Evolutionary conservation across 2,888 invertebrate species (phyloP), one percentile per base, ranked within the genome.

Genomic region (Eristalis tenax): DNA sequence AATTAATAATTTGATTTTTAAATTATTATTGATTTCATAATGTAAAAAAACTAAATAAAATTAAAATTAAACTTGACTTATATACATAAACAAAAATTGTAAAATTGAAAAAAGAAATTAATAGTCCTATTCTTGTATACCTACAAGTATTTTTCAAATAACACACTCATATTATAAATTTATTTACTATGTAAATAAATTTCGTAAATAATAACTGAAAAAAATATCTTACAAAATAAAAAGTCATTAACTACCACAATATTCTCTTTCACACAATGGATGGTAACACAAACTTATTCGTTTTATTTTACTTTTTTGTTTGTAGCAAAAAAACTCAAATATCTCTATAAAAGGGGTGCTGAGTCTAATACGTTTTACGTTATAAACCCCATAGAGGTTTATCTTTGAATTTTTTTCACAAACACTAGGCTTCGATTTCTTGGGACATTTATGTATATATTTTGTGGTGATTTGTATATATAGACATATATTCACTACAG

Each of bases 361-460:
- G 63, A 73, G 63, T 76, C 73, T 83, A 71, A 70, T 32, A 71
- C 13, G 15, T 50, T 38, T 35, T 28, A 63, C 68, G 68, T 79
- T 57, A 61, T 61, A 28, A 38, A 83, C 79, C 87, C 83, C 76
- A 50, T 73, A 77, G 35, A 73, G 71, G 66, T 66, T 70, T 35
- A 64, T 78, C 57, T 78, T 85, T 82, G 82, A 81, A 74, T 78
- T 75, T 81, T 78, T 80, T 84, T 59, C 76, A 81, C 77, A 85
- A 76, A 80, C 50, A 50, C 78, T 89, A 91, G 93, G 92, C 92
- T 91, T 92, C 90, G 93, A 93, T 93, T 93, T 93, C 93, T 93
- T 93, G 93, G 92, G 92, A 89, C 76, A 85, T 88, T 74, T 78
- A 88, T 77, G 59, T 84, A 70, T 56, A 50, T 71, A 50, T 76